phyloP scores from a whole-genome alignment of 2,888 invertebrate genomes.

The Gastrophysa polygoni region DNA sequence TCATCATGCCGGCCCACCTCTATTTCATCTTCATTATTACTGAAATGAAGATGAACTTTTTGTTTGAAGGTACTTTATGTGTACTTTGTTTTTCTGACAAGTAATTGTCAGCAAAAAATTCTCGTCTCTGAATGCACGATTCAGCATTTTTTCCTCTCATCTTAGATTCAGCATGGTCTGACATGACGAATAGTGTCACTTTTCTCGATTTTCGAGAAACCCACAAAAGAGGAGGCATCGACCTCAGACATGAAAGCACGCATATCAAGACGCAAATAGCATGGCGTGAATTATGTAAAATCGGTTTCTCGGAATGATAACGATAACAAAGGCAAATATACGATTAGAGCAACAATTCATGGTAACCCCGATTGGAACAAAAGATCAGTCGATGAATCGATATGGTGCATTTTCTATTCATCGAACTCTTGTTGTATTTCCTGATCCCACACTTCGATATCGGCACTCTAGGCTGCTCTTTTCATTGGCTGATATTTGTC shows the following conservation, averaged over 20 bases:
- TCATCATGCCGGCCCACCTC: too few relatives aligned
- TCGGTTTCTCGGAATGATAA: constrained; percentile 1
- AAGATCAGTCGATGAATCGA: neutral
- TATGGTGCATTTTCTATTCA: neutral
- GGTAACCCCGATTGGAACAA: too few relatives aligned
- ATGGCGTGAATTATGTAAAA: neutral
- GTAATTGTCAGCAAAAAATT: neutral
- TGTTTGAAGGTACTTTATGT: neutral
- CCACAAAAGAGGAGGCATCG: neutral
- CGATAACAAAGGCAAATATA: constrained; percentile 1
- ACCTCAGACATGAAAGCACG: neutral
- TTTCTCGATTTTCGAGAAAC: neutral
- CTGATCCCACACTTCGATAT: too few relatives aligned
- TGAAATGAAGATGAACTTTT: too few relatives aligned
- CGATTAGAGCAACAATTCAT: neutral
- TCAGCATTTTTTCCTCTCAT: neutral
- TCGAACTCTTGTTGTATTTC: too few relatives aligned
- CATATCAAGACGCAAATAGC: neutral
- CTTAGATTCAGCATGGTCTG: neutral
- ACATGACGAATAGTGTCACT: neutral
- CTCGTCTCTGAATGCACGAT: neutral
- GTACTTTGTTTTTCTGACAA: too few relatives aligned
- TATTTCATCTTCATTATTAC: too few relatives aligned
- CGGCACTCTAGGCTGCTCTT: too few relatives aligned
- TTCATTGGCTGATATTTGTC: too few relatives aligned